Base-by-base conservation (phyloP, 2,888 invertebrate genomes). In the Andrena dorsata region DNA sequence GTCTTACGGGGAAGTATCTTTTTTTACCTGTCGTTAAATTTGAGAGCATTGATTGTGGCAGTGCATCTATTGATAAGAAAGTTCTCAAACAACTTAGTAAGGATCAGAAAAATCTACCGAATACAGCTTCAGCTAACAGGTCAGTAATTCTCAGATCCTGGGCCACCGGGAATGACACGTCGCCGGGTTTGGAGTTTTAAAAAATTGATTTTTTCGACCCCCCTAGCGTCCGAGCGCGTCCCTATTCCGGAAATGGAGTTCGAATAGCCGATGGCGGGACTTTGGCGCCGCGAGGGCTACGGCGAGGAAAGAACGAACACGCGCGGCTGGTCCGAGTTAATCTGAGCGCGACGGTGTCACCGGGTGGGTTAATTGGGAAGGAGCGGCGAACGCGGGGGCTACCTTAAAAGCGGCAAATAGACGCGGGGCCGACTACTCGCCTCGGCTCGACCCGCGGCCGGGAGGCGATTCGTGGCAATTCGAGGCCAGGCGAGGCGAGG, bases 331-430 rank as follows among this genome's bases (percentile, higher is more conserved):
- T n/a, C 41, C 23, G 20, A 66, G 60, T 68, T 72, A 72, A 72
- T 68, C 66, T 28, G 68, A 66, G 61, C 71, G 51, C 71, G 66
- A 10, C 71, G 60, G 80, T 76, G 80, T 80, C 76, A 56, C 66
- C 80, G 78, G 41, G 78, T 81, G 84, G 85, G 82, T 85, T 85
- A 78, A 84, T 85, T 82, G 84, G 76, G 68, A 77, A 77, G 68
- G 66, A 69, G 63, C 60, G 56, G 49, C 61, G 79, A 73, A 70
- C 60, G 53, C 61, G 41, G 61, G n/a, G 60, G 49, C 60, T 56
- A 63, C 61, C 64, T 65, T 70, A 73, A 79, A 73, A 74, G 64
- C 74, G 20, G 49, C 66, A 49, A 64, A 41, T 56, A 51, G 60
- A 26, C 61, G 61, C 35, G 32, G 4, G 8, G 35, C 30, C n/a